Conservation (phyloP, 1,140 invertebrate species). For the Vollenhovia emeryi region DNA sequence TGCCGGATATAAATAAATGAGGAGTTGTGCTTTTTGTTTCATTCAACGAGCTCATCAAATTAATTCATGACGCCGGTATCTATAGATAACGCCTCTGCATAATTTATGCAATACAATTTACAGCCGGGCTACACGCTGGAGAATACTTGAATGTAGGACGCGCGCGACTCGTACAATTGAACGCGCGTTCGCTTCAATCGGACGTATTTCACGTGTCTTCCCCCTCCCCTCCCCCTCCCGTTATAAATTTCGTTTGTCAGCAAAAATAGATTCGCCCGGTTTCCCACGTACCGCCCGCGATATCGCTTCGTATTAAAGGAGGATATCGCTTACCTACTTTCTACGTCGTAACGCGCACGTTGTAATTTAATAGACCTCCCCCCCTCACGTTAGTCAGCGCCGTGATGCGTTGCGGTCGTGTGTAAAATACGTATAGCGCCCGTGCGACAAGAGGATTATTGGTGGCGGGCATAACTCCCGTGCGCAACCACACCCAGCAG, state of each 20-base stretch:
- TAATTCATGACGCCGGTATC: neutral
- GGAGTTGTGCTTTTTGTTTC: neutral
- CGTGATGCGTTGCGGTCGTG: conserved; percentile 67
- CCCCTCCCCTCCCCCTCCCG: neutral
- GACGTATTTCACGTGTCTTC: neutral
- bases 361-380: conserved; percentile 74
- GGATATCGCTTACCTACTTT: conserved; percentile 71
- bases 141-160: neutral
- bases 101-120: conserved; percentile 17
- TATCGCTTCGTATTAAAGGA: conserved; percentile 63
- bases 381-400: conserved; percentile 66
- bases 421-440: conserved; percentile 59
- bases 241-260: conserved; percentile 4
- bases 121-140: neutral
- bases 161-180: neutral
- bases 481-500: conserved; percentile 75
- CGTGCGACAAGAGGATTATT: conserved; percentile 78
- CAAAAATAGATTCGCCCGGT: neutral
- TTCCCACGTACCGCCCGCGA: conserved; percentile 10
- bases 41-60: neutral
- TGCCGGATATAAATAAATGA: conserved; percentile 3
- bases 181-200: neutral
- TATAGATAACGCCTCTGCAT: neutral
- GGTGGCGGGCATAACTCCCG: conserved; percentile 74
- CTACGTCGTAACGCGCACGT: conserved; percentile 61